These are phyloP conservation scores for Chirona hameri DNA, from an alignment of 2,888 invertebrate genomes.

Conservation along the genomic window DNA sequence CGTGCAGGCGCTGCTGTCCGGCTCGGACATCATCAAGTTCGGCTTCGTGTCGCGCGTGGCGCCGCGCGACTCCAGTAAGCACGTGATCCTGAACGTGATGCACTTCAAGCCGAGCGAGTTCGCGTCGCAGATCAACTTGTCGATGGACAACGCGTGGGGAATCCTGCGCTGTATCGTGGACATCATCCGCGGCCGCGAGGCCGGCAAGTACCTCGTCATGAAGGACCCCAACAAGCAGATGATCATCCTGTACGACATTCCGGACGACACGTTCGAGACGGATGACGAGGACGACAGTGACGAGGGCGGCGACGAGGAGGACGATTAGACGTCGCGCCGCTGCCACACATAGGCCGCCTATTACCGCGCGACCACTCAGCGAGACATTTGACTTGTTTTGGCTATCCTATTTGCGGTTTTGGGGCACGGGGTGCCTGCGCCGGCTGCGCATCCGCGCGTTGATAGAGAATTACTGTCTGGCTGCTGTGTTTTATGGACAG, in stretches of 20 bases:
- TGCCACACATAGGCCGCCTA: background rate
- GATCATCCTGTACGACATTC: conserved; percentile 95
- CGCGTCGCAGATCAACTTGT: conserved; percentile 91
- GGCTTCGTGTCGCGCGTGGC: conserved; percentile 97
- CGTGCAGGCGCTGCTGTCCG: conserved; percentile 86
- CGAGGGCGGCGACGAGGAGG: conserved; percentile 59
- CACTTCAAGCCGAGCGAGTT: conserved; percentile 98
- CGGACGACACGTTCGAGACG: conserved; percentile 97
- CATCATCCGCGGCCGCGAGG: conserved; percentile 92
- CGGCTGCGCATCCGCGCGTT: too few relatives aligned
- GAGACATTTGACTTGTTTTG: background rate
- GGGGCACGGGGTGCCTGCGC: background rate
- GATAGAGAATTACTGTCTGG: too few relatives aligned
- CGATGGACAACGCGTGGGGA: conserved; percentile 99
- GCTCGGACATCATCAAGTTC: conserved; percentile 96
- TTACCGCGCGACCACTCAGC: too few relatives aligned
- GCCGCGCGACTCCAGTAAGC: conserved; percentile 89
- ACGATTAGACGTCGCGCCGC: background rate
- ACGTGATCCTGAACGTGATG: conserved; percentile 93
- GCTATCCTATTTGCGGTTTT: background rate
- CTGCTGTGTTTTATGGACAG: too few relatives aligned
- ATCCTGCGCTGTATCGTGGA: conserved; percentile 95
- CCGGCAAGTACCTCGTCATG: conserved; percentile 92
- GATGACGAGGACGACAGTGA: conserved; percentile 83
- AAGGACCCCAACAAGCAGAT: conserved; percentile 96